These are phyloP conservation scores for Drosophila formosana DNA, from an alignment of 2,888 invertebrate species.

Conservation along the genomic window DNA sequence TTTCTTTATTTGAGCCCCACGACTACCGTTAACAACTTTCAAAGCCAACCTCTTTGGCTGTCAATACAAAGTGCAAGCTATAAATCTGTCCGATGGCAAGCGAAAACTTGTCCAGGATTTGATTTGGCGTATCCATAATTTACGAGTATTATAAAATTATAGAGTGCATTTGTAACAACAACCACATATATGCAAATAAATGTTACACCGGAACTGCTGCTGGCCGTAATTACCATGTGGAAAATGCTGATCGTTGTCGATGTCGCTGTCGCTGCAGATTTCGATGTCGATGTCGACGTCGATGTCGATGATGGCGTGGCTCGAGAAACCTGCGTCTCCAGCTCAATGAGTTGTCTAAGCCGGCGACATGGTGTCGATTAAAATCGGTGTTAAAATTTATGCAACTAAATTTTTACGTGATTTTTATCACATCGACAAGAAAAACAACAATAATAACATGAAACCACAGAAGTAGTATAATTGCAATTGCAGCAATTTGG, in stretches of 20 bases:
- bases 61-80: constrained; percentile 49
- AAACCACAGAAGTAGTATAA: constrained; percentile 34
- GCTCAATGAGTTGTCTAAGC: constrained; percentile 71
- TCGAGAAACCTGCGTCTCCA: constrained; percentile 19
- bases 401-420: constrained; percentile 77
- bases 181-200: constrained; percentile 14
- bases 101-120: constrained; percentile 66
- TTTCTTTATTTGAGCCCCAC: neutral
- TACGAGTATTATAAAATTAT: constrained; percentile 70
- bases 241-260: constrained; percentile 61
- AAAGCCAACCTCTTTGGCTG: constrained; percentile 27
- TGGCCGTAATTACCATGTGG: constrained; percentile 69
- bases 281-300: constrained; percentile 14
- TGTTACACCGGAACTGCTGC: constrained; percentile 71
- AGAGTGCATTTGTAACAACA: constrained; percentile 37
- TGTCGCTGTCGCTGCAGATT: constrained; percentile 19
- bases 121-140: constrained; percentile 80
- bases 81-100: constrained; percentile 56
- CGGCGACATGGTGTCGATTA: constrained; percentile 72
- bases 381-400: constrained; percentile 82
- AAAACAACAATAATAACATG: constrained; percentile 29
- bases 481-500: constrained; percentile 49
- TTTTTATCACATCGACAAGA: constrained; percentile 64
- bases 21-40: constrained; percentile 1
- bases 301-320: constrained; percentile 20